Evolutionary conservation across 1,140 invertebrate species (phyloP), one percentile per base, ranked within the genome.

Genomic region (Tigriopus japonicus): DNA sequence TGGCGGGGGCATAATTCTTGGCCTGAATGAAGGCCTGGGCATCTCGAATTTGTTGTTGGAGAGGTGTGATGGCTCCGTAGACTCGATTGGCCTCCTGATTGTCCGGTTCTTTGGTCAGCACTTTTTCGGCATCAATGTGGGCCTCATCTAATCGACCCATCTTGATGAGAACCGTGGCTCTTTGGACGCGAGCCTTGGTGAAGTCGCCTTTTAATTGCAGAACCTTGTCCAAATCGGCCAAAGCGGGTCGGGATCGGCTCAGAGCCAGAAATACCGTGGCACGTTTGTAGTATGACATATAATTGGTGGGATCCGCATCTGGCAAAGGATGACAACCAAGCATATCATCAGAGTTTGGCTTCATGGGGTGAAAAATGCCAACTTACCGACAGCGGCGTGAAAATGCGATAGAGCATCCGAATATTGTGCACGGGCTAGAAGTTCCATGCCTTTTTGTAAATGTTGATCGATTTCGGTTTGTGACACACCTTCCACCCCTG

Each of bases 381-480:
- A 74, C 83, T 78, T 73, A 94, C 90, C 91, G 68, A 98, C 87
- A 66, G 95, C 96, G 60, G 88, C 86, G 80, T 99, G 94, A 76
- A 95, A 98, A 70, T 98, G 93, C 52, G 86, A 86, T 24, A 99
- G 72, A 0, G 96, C 95, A 78, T 99, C 95, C 52, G 88, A 84
- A 55, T 97, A 80, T 71, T 98, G 88, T 51, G 94, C 92, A 65
- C 81, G 81, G 7, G 86, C 82, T 64, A 98, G 74, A 69, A 95
- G 84, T 66, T 91, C 81, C 71, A 84, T 85, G 1, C 94, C 94
- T 70, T 93, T 76, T 70, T 96, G 86, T 68, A 98, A 76, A 76
- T 98, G 92, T 68, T 83, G 85, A 66, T 92, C 82, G 49, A 97
- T 81, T 71, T 96, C 91, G 35, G 78, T 75, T 35, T 53, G 56